phyloP scores from a whole-genome alignment of 2,888 invertebrate genomes.

The Pollenia griseotomentosa region DNA sequence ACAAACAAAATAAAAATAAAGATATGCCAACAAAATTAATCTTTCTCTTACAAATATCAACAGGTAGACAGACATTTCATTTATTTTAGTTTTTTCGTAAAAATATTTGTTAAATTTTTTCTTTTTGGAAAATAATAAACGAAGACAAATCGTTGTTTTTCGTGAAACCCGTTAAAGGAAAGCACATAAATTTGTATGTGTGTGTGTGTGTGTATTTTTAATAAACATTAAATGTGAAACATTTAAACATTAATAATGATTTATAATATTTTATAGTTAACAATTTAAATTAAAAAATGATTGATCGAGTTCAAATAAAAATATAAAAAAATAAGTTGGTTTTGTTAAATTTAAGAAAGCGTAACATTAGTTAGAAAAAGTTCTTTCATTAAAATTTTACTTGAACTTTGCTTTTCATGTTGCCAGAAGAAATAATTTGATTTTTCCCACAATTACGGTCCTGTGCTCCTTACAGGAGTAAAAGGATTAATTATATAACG shows the following conservation, averaged over 20 bases:
- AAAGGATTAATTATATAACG: too few species aligned
- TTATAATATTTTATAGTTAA: constrained; percentile 54
- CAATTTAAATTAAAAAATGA: constrained; percentile 39
- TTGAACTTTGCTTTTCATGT: too few species aligned
- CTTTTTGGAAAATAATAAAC: constrained; percentile 51
- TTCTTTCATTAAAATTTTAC: too few species aligned
- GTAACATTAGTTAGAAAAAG: too few species aligned
- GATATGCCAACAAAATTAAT: constrained; percentile 56
- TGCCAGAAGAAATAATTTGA: too few species aligned
- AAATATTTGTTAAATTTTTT: constrained; percentile 39
- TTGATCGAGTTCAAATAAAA: constrained; percentile 7
- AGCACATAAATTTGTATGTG: neutral
- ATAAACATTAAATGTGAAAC: neutral
- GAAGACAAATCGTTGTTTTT: constrained; percentile 64
- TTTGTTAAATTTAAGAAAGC: too few species aligned
- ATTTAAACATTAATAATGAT: constrained; percentile 68
- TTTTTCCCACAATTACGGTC: too few species aligned
- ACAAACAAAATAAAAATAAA: constrained; percentile 17
- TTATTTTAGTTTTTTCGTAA: constrained; percentile 29
- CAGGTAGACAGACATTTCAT: constrained; percentile 61
- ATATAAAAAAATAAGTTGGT: too few species aligned
- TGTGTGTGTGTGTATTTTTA: neutral
- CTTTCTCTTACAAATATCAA: constrained; percentile 33
- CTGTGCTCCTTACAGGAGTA: too few species aligned
- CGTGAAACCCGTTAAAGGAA: constrained; percentile 2